Conservation (phyloP, 2,888 invertebrate species). For the Leptinotarsa juncta region DNA sequence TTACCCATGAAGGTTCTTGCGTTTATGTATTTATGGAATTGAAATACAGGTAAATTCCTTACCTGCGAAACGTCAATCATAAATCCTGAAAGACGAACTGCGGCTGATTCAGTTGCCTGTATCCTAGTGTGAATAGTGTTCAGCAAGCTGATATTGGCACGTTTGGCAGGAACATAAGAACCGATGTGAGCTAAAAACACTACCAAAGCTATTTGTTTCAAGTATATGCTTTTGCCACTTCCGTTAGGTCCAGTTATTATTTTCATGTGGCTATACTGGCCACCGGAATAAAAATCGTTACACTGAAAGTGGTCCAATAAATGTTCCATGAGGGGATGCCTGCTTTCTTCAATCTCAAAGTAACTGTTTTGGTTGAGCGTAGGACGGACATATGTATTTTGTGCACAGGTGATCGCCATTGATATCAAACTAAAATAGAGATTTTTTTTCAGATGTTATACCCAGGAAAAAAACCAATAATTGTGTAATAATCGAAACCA, state of each 20-base stretch:
- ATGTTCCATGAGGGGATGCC: constrained; percentile 82
- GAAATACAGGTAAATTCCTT: constrained; percentile 28
- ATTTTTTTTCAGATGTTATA: background rate
- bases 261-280: constrained; percentile 72
- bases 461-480: no score
- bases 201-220: constrained; percentile 85
- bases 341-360: constrained; percentile 65
- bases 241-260: constrained; percentile 91
- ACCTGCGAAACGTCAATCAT: constrained; percentile 88
- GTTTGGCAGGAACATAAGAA: constrained; percentile 86
- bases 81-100: constrained; percentile 85
- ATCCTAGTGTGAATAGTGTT: constrained; percentile 82
- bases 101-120: constrained; percentile 81
- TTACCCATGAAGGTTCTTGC: background rate
- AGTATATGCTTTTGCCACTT: constrained; percentile 91
- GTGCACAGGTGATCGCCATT: constrained; percentile 61
- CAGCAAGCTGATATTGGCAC: constrained; percentile 77
- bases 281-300: constrained; percentile 76
- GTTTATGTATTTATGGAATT: background rate
- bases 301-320: constrained; percentile 76
- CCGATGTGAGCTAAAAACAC: constrained; percentile 90
- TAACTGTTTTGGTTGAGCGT: constrained; percentile 58
- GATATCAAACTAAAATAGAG: constrained; percentile 60
- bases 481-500: no score
- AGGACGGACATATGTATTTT: constrained; percentile 61